Base-by-base conservation (phyloP, 2,113 vertebrate species). In the Electrona antarctica region DNA sequence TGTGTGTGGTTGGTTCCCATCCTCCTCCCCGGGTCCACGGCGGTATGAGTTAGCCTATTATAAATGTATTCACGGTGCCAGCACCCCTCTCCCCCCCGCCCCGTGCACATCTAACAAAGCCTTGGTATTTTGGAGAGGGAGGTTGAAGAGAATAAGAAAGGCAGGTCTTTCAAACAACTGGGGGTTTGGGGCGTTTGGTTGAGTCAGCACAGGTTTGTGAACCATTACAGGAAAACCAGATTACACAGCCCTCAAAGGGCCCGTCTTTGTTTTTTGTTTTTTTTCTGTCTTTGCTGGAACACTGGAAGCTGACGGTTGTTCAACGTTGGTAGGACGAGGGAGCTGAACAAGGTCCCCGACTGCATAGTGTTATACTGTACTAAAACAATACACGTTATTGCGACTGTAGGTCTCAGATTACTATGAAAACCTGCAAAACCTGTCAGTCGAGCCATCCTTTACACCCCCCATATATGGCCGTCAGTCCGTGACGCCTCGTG, bases 51-150 rank as follows among this genome's bases (percentile, higher is more conserved):
- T 4, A 33, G 4, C 2, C 29, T 2, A 4, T 2, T 4, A 33
- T 4, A 33, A 4, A 33, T 33, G 29, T 33, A 33, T 4, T n/a
- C n/a, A n/a, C 2, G 4, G 29, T 33, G 29, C 29, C 2, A 33
- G 4, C 4, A 33, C 29, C 4, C 4, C 4, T 2, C 4, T 2
- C 29, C 4, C 4, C 2, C 73, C 56, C 71, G 61, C 12, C 1
- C 1, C 56, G 56, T 3, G 0, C 3, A 52, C 49, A 33, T 63
- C 54, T 73, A 67, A 73, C 77, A 78, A 68, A 84, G 67, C 80
- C 67, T 83, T 77, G 71, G 79, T 84, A 85, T 84, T 90, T 87
- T 78, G 69, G 74, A 58, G 60, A 74, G 74, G 54, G 74, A 71
- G 54, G 70, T 49, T 61, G 74, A 86, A 80, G 67, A 8, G 33